Conservation (phyloP, 2,113 vertebrate genomes). For the Pteruthius melanotis region DNA sequence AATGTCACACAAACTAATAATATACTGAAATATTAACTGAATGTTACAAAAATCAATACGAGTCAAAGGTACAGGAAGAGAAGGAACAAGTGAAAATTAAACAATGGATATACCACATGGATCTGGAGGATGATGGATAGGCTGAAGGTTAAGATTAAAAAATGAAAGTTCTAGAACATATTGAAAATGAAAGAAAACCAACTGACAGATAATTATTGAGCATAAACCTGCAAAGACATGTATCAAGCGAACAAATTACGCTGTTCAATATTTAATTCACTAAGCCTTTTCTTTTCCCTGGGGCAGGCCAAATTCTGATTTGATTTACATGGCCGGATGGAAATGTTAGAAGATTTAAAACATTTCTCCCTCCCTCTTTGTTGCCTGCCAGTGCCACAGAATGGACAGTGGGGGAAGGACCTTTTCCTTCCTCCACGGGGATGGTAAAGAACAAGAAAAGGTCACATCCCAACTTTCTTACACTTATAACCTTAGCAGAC, state of each 20-base stretch:
- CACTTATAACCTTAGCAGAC: background rate
- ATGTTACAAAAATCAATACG: conserved; percentile 19
- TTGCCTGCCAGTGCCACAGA: background rate
- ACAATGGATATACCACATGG: background rate
- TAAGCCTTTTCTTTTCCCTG: background rate
- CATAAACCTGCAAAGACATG: background rate
- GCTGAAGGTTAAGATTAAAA: background rate
- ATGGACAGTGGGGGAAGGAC: background rate
- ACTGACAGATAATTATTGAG: background rate
- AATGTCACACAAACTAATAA: conserved; percentile 41
- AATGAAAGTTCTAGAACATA: background rate
- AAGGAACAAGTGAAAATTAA: background rate
- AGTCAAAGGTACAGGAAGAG: conserved; percentile 7
- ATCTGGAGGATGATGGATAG: background rate
- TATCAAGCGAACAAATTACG: background rate
- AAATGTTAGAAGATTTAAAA: background rate
- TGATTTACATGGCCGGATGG: fast-evolving
- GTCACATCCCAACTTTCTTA: background rate
- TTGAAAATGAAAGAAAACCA: background rate
- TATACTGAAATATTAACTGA: conserved; percentile 32
- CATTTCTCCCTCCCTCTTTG: background rate
- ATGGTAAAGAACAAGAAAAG: background rate
- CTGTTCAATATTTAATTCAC: background rate
- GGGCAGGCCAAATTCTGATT: background rate
- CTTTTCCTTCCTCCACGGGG: background rate